phyloP scores from a whole-genome alignment of 2,113 vertebrate genomes.

The Nibea coibor region DNA sequence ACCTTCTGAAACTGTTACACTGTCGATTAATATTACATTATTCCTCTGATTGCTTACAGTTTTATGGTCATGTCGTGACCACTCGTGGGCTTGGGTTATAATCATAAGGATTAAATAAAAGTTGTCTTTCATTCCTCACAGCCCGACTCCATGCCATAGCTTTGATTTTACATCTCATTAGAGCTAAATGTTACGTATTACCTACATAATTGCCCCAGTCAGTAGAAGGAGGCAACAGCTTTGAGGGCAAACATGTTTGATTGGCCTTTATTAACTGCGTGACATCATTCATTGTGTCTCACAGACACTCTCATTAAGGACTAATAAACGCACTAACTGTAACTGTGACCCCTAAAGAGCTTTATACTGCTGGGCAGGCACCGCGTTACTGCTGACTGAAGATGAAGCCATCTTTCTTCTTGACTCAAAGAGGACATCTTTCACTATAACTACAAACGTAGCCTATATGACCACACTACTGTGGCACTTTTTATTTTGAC shows the following conservation, averaged over 20 bases:
- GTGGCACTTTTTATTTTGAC: neutral
- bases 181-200: constrained; percentile 23
- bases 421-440: constrained; percentile 23
- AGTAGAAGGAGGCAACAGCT: neutral
- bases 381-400: neutral
- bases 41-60: constrained; percentile 45
- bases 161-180: constrained; percentile 36
- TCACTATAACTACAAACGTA: neutral
- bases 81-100: constrained; percentile 33
- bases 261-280: constrained; percentile 10
- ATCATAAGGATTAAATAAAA: constrained; percentile 20
- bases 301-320: neutral
- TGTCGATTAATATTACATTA: constrained; percentile 60
- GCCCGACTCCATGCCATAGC: neutral
- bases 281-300: neutral
- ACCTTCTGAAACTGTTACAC: constrained; percentile 41
- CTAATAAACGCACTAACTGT: constrained; percentile 28
- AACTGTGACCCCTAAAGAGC: constrained; percentile 11
- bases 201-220: neutral
- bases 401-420: constrained; percentile 14
- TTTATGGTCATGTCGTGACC: constrained; percentile 36
- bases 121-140: neutral
- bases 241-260: constrained; percentile 17
- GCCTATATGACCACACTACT: neutral
- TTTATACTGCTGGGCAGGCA: neutral